Base-by-base conservation (phyloP, 2,888 invertebrate species). In the Pyrrhia umbra region DNA sequence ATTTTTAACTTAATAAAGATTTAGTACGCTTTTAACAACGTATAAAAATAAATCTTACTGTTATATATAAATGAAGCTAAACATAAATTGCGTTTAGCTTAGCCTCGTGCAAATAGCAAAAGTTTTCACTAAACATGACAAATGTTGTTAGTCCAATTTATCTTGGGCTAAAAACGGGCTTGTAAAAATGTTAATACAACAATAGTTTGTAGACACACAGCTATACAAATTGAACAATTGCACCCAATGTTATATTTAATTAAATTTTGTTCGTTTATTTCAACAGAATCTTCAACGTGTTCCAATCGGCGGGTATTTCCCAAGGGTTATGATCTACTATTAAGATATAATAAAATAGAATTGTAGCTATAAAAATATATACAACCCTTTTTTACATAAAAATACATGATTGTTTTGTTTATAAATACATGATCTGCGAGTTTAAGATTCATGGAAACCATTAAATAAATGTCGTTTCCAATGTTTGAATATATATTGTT, bases 401-500 rank as follows among this genome's bases (percentile, higher is more conserved):
- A 64, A 49, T 34, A 56, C 54, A 49, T 50, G 46, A 37, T 37
- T 10, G 21, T 55, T 61, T 62, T 60, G 47, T 67, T 59, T 65
- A 69, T 65, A 46, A 8, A n/a, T 10, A 20, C 30, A 42, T 8
- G 18, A 52, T 54, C 23, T 6, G 49, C 57, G 18, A 59, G 61
- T 58, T 70, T 25, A 40, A 70, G 67, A 73, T 69, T 68, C 75
- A 55, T 77, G 54, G 64, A 66, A 72, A 68, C 52, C 57, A 71
- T 71, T 61, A 71, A 64, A 65, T 65, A 60, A 58, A 72, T 40
- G 51, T 76, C 52, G 25, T 54, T 65, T n/a, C 46, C 39, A 70
- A 46, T 18, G 71, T 46, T 58, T 63, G 77, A 76, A 72, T 76
- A 76, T 76, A 76, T 58, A 70, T 70, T 72, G 64, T 63, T 40